Conservation (phyloP, 2,113 vertebrate species). For the Puffinus mauretanicus region DNA sequence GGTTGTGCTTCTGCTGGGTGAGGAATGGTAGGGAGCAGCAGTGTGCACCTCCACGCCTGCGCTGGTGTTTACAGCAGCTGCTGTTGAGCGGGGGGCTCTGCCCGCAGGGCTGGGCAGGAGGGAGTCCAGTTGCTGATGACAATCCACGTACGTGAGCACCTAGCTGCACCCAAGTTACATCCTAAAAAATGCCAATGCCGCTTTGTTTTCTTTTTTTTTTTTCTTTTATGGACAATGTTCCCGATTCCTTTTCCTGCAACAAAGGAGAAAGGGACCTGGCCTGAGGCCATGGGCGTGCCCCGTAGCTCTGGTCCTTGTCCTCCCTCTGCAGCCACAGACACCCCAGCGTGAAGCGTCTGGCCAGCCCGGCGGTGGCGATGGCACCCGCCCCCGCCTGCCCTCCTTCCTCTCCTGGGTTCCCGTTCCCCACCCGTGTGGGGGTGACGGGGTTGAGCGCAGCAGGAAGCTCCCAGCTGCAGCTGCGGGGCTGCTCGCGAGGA, state of each 20-base stretch:
- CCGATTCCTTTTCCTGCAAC: background rate
- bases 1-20: background rate
- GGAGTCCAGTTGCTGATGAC: background rate
- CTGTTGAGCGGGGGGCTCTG: background rate
- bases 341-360: background rate
- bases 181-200: background rate
- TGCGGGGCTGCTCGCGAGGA: fast-evolving
- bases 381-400: background rate
- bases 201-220: background rate
- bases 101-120: fast-evolving
- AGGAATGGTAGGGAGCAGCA: background rate
- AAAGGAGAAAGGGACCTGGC: background rate
- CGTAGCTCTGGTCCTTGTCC: background rate
- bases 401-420: background rate
- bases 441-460: background rate
- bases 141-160: background rate
- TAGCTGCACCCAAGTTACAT: background rate
- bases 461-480: background rate
- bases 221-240: background rate
- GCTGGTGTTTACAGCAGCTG: background rate
- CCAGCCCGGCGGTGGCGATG: fast-evolving
- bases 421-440: fast-evolving
- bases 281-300: background rate
- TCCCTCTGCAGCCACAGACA: background rate
- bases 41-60: fast-evolving